A percentile compares a stretch with the other conserved stretches of the same genome.
Conservation (phyloP, 2,113 vertebrate genomes). For the Pagrus major region DNA sequence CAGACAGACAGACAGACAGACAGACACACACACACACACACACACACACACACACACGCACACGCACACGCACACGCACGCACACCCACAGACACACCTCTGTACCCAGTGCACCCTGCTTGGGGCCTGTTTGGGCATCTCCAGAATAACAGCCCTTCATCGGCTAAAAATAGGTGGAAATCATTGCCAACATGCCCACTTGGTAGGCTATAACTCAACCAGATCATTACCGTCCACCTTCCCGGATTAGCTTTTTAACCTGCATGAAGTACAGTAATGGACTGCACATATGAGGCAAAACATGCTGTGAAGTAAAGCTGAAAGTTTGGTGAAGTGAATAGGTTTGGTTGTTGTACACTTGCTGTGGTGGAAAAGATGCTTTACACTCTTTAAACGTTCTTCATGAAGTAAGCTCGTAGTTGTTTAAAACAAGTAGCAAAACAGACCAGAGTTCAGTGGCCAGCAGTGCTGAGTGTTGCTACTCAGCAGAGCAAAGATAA, state of each 20-base stretch:
- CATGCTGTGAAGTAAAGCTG: not conserved
- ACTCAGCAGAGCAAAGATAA: constrained; percentile 45
- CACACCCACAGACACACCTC: constrained; percentile 16
- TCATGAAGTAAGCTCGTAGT: not conserved
- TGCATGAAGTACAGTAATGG: not conserved
- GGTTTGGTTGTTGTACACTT: not conserved
- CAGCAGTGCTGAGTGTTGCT: not conserved
- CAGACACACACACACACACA: not conserved
- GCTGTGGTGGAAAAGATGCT: not conserved
- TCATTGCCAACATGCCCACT: constrained; percentile 46
- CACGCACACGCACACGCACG: not conserved
- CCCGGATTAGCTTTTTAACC: not conserved
- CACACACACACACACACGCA: not conserved
- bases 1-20: not conserved
- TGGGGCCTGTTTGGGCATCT: constrained; percentile 62
- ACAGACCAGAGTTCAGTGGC: constrained; percentile 14
- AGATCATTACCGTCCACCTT: constrained; percentile 8
- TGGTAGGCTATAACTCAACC: constrained; percentile 19
- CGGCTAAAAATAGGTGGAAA: constrained; percentile 71
- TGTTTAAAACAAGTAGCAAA: constrained; percentile 4
- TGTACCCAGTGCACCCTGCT: constrained; percentile 23
- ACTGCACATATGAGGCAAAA: not conserved
- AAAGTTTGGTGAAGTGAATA: not conserved
- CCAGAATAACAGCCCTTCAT: constrained; percentile 71
- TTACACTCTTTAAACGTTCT: not conserved